Evolutionary conservation across 2,113 vertebrate species (phyloP).

Genomic region (Tragelaphus scriptus): DNA sequence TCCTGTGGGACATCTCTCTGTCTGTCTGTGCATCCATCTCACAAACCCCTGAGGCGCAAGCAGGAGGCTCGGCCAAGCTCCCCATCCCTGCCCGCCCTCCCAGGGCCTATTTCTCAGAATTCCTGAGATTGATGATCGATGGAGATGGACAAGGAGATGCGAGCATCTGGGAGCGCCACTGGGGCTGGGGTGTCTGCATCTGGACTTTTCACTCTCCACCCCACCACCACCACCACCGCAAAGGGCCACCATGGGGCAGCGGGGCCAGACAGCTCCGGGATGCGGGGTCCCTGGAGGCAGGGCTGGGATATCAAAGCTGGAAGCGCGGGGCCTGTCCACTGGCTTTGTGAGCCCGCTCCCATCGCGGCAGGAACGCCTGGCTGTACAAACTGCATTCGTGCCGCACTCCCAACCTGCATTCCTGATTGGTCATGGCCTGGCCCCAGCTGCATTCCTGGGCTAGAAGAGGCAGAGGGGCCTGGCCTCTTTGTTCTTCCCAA

Average conservation of each 20-base stretch:
- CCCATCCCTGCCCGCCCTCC: not conserved
- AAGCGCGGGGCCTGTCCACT: slow-evolving; percentile 42
- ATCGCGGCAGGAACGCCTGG: slow-evolving; percentile 63
- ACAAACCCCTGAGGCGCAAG: not conserved
- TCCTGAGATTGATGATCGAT: not conserved
- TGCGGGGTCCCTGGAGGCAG: not conserved
- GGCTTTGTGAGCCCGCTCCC: slow-evolving; percentile 56
- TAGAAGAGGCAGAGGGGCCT: slow-evolving; percentile 59
- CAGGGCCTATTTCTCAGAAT: not conserved
- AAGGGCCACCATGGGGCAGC: slow-evolving; percentile 30
- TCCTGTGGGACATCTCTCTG: not conserved
- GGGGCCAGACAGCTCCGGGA: slow-evolving; percentile 35
- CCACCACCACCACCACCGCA: not conserved
- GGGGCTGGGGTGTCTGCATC: not conserved
- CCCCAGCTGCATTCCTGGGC: slow-evolving; percentile 73
- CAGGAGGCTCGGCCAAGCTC: not conserved
- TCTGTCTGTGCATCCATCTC: not conserved
- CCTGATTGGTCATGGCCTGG: slow-evolving; percentile 72
- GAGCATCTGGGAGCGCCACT: not conserved
- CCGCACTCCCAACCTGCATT: slow-evolving; percentile 69
- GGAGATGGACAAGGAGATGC: not conserved
- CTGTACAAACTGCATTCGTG: slow-evolving; percentile 65
- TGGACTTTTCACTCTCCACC: not conserved
- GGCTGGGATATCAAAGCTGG: slow-evolving; percentile 69
- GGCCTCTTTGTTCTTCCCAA: slow-evolving; percentile 72